phyloP scores from a whole-genome alignment of 2,113 vertebrate species.

The Zosterops pallidus region DNA sequence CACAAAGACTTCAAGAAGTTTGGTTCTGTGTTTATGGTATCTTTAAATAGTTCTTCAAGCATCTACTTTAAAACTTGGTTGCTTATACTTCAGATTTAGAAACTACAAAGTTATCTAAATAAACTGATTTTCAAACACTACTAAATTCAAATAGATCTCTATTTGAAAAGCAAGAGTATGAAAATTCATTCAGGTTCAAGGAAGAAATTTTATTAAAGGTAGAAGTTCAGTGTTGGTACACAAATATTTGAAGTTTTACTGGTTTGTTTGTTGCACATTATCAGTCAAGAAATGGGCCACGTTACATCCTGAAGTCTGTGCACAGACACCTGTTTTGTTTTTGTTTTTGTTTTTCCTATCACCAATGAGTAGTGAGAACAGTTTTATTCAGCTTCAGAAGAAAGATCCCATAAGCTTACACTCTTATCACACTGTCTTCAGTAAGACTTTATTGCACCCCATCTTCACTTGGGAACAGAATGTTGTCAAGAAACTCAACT shows the following conservation, averaged over 20 bases:
- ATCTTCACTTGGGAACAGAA: background rate
- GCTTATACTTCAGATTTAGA: background rate
- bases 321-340: background rate
- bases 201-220: background rate
- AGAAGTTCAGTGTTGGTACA: background rate
- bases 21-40: background rate
- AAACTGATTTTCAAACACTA: background rate
- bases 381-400: background rate
- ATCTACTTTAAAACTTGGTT: background rate
- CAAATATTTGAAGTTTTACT: background rate
- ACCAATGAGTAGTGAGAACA: background rate
- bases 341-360: fast-evolving
- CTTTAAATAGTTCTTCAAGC: background rate
- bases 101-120: background rate
- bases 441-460: background rate
- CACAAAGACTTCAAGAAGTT: background rate
- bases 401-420: background rate
- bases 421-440: background rate
- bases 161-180: background rate
- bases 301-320: background rate
- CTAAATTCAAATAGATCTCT: background rate
- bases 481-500: background rate
- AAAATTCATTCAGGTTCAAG: background rate
- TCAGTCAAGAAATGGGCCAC: background rate
- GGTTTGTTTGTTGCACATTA: background rate